Evolutionary conservation across 1,140 invertebrate genomes (phyloP).

Genomic region (Diploscapter pachys): DNA sequence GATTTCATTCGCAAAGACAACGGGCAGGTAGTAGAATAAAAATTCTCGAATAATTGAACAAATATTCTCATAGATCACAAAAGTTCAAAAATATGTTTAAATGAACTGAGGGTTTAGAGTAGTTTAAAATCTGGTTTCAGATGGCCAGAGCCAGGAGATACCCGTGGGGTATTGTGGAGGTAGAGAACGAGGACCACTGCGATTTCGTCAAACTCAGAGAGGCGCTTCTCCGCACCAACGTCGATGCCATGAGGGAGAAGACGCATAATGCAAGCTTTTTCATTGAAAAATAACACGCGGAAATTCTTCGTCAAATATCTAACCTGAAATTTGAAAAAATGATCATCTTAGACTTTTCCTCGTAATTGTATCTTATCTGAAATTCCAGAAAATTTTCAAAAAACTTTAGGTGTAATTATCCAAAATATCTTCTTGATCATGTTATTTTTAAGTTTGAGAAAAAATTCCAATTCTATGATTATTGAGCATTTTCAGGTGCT

Average conservation of each 20-base stretch:
- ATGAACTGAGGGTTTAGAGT: no score
- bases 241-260: conserved; percentile 97
- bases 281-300: conserved; percentile 39
- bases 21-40: conserved; percentile 65
- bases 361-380: neutral
- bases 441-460: neutral
- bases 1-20: conserved; percentile 90
- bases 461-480: neutral
- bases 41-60: no score
- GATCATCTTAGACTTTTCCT: neutral
- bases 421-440: neutral
- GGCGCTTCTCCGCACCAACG: conserved; percentile 96
- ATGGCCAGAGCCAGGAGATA: conserved; percentile 91
- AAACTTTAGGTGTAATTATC: neutral
- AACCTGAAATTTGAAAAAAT: neutral
- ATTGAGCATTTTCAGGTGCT: conserved; percentile 64
- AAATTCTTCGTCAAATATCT: neutral
- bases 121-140: conserved; percentile 59
- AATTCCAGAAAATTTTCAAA: neutral
- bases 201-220: conserved; percentile 98
- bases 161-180: conserved; percentile 98
- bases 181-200: conserved; percentile 97
- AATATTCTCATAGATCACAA: no score
- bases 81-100: no score
- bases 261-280: conserved; percentile 71